phyloP scores from a whole-genome alignment of 1,140 invertebrate genomes.

The Drosophila lacteicornis region DNA sequence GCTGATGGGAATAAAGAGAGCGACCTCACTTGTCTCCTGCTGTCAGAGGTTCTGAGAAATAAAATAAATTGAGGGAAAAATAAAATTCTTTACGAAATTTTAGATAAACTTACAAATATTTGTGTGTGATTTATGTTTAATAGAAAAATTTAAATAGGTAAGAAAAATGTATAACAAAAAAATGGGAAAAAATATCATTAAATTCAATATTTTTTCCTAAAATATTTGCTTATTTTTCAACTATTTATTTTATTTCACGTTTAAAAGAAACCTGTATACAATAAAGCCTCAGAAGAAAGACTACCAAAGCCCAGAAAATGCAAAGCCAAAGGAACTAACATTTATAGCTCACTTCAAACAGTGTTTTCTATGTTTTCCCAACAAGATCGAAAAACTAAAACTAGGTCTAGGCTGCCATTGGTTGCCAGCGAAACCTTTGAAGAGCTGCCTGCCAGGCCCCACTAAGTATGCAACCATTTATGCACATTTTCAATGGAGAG shows the following conservation, averaged over 20 bases:
- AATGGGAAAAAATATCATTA: too few species aligned
- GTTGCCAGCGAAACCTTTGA: conserved; percentile 20
- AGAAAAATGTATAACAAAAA: too few species aligned
- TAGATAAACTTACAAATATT: too few species aligned
- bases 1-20: conserved; percentile 17
- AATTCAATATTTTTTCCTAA: too few species aligned
- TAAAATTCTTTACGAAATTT: neutral
- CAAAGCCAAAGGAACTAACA: neutral
- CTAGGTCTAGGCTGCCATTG: conserved; percentile 37
- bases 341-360: neutral
- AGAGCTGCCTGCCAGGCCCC: neutral
- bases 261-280: neutral
- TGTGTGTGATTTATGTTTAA: too few species aligned
- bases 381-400: neutral
- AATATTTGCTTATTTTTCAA: too few species aligned
- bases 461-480: conserved; percentile 37
- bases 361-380: neutral
- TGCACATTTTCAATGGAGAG: conserved; percentile 56
- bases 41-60: neutral
- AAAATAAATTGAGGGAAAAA: neutral
- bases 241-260: too few species aligned
- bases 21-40: neutral
- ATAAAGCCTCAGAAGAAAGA: neutral
- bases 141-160: too few species aligned
- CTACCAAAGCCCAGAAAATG: neutral